Percentiles rank a stretch among this genome's conserved stretches.
Conservation (phyloP, 2,888 invertebrate genomes). For the Drosophila leonis region DNA sequence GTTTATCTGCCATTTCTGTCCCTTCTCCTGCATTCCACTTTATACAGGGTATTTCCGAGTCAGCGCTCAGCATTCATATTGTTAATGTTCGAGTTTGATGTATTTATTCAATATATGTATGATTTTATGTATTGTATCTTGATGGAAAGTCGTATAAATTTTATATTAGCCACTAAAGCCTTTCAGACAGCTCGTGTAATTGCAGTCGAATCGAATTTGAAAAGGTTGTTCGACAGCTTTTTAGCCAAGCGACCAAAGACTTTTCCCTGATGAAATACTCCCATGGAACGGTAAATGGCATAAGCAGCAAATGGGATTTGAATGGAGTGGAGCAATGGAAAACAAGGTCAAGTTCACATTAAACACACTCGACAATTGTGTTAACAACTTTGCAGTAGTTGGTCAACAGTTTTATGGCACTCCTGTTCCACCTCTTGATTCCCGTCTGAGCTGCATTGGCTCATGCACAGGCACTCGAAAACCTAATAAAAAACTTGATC, state of each 20-base stretch:
- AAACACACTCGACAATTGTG: constrained; percentile 34
- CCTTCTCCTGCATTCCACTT: background rate
- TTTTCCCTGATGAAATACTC: background rate
- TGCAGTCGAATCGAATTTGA: background rate
- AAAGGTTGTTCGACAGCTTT: background rate
- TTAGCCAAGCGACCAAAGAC: background rate
- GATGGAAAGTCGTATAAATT: constrained; percentile 4
- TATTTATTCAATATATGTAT: constrained; percentile 5
- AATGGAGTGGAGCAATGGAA: constrained; percentile 21
- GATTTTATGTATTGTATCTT: background rate
- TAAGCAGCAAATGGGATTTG: constrained; percentile 11
- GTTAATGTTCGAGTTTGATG: no score
- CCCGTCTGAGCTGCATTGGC: background rate
- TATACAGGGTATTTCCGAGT: constrained; percentile 1
- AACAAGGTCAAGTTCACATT: constrained; percentile 43
- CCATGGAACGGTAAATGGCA: constrained; percentile 6
- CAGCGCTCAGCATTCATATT: background rate
- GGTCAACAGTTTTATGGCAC: constrained; percentile 1
- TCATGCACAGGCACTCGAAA: constrained; percentile 27
- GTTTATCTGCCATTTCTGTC: no score
- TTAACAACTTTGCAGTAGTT: constrained; percentile 13
- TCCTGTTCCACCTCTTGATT: background rate
- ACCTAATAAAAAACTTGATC: constrained; percentile 67
- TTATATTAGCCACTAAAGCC: background rate
- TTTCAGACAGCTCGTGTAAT: background rate